phyloP scores from a whole-genome alignment of 2,113 vertebrate species.

The Canis aureus region DNA sequence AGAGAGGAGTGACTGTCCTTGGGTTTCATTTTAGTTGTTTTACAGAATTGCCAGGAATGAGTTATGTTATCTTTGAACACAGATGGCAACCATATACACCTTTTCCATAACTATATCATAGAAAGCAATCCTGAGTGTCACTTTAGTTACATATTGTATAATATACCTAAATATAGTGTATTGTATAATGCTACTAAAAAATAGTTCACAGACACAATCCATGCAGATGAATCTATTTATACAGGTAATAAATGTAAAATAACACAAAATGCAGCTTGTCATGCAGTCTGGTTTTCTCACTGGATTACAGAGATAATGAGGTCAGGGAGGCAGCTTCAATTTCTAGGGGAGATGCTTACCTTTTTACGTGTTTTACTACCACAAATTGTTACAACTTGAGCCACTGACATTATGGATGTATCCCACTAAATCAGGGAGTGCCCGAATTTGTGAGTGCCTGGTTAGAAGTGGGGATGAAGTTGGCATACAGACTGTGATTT shows the following conservation, averaged over 20 bases:
- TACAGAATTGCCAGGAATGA: background rate
- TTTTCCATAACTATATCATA: background rate
- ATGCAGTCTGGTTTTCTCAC: background rate
- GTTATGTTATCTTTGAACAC: background rate
- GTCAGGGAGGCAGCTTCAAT: background rate
- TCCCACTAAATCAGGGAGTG: background rate
- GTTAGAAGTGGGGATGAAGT: background rate
- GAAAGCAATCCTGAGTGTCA: background rate
- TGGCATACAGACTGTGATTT: background rate
- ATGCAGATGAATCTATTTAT: background rate
- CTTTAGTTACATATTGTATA: background rate
- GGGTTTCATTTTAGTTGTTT: slow-evolving; percentile 40
- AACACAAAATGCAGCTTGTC: background rate
- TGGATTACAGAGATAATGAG: background rate
- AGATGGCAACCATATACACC: background rate
- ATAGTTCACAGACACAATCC: background rate
- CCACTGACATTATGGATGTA: background rate
- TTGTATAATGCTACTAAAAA: background rate
- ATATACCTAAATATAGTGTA: background rate
- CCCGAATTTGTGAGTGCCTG: background rate
- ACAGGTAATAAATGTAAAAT: background rate
- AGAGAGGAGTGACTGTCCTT: background rate
- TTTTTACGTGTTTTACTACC: background rate
- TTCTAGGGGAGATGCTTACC: background rate
- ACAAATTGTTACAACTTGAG: background rate